Percentiles rank a stretch among this genome's conserved stretches.
Evolutionary conservation across 1,140 invertebrate genomes (phyloP).

Genomic region (Macrobrachium nipponense): DNA sequence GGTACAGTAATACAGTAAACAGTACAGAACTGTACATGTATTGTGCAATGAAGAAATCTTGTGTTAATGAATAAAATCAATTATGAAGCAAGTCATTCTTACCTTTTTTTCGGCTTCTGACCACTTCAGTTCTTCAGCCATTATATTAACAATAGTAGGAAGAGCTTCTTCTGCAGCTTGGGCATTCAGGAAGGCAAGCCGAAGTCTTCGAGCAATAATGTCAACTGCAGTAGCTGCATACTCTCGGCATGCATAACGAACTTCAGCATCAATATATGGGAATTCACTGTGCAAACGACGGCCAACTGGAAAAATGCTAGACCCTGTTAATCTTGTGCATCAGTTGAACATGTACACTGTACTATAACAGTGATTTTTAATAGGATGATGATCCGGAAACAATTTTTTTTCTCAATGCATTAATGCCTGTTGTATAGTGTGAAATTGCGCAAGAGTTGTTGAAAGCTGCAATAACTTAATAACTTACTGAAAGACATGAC

Average conservation of each 20-base stretch:
- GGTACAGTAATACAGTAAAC: no score
- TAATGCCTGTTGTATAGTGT: no score
- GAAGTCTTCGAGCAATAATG: conserved; percentile 92
- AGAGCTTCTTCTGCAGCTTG: conserved; percentile 94
- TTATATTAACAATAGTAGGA: conserved; percentile 91
- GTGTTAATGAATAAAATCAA: background rate
- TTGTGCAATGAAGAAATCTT: background rate
- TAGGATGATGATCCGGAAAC: no score
- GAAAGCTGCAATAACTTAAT: no score
- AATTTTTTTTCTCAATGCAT: no score
- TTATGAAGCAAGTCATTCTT: conserved; percentile 40
- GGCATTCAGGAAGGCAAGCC: conserved; percentile 84
- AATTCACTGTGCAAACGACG: conserved; percentile 96
- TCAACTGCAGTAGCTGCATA: conserved; percentile 97
- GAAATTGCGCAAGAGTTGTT: no score
- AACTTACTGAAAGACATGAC: no score
- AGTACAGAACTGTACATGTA: background rate
- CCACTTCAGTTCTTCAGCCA: conserved; percentile 97
- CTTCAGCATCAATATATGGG: conserved; percentile 98
- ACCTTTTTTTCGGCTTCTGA: conserved; percentile 82
- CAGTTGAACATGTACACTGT: background rate
- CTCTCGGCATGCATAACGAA: conserved; percentile 89
- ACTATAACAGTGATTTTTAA: no score
- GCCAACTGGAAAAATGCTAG: conserved; percentile 81
- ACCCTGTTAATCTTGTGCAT: background rate